A percentile compares a stretch with the other conserved stretches of the same genome.
phyloP scores from a whole-genome alignment of 1,140 invertebrate genomes.

The Araneus ventricosus region DNA sequence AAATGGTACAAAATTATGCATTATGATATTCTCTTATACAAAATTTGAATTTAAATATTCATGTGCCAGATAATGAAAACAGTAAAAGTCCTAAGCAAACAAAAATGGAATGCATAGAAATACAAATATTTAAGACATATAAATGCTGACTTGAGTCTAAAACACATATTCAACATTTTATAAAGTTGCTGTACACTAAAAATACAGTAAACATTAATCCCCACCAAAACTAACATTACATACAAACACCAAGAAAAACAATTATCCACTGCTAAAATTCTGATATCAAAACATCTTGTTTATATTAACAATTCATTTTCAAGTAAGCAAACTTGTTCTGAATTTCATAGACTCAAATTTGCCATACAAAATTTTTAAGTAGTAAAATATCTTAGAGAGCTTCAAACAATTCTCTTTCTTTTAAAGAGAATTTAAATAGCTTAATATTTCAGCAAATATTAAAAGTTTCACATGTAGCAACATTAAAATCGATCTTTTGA shows the following conservation, averaged over 20 bases:
- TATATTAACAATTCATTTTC: constrained; percentile 5
- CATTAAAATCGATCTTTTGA: constrained; percentile 81
- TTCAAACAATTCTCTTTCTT: background rate
- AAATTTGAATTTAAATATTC: background rate
- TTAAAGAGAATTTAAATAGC: background rate
- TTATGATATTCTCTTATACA: background rate
- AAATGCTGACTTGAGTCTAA: background rate
- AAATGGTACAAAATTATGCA: background rate
- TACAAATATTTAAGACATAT: background rate
- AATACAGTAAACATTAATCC: background rate
- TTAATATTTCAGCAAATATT: constrained; percentile 79
- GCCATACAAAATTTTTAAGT: constrained; percentile 15
- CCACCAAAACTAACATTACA: background rate
- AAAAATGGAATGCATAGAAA: constrained; percentile 16
- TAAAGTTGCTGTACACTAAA: constrained; percentile 1
- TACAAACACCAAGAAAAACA: background rate
- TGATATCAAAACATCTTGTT: constrained; percentile 7
- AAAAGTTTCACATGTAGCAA: background rate
- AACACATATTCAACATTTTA: background rate
- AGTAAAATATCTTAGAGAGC: background rate
- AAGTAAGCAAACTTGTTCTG: background rate
- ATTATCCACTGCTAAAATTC: background rate
- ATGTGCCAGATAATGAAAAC: background rate
- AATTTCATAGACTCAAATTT: background rate
- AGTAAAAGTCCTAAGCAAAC: background rate